Evolutionary conservation across 2,888 invertebrate genomes (phyloP).

Genomic region (Spialia ferax): DNA sequence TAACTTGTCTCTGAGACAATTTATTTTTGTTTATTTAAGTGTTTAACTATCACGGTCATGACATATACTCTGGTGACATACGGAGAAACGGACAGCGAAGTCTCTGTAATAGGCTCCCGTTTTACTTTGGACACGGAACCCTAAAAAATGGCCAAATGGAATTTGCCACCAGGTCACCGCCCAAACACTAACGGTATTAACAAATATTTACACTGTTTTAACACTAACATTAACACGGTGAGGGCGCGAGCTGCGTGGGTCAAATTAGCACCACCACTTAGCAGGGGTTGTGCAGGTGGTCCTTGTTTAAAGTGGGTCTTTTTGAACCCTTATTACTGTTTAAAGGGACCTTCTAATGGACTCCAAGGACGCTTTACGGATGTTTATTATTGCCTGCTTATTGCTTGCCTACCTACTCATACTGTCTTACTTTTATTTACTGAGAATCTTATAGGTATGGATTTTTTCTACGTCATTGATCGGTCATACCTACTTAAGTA

Average conservation of each 20-base stretch:
- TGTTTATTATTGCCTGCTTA: neutral
- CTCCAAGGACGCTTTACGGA: constrained; percentile 31
- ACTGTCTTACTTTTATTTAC: neutral
- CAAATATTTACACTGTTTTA: constrained; percentile 71
- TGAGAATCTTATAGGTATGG: neutral
- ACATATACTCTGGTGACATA: no score
- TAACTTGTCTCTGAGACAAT: no score
- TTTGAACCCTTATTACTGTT: constrained; percentile 46
- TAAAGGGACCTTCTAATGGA: constrained; percentile 32
- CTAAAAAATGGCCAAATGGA: neutral
- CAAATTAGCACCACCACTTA: constrained; percentile 81
- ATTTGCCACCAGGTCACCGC: constrained; percentile 23
- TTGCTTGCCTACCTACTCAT: neutral
- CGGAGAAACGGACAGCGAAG: no score
- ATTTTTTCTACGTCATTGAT: no score
- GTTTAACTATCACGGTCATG: no score
- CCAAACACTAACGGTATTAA: constrained; percentile 49
- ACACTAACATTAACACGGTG: constrained; percentile 62
- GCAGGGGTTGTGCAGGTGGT: constrained; percentile 80
- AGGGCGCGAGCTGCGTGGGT: constrained; percentile 58
- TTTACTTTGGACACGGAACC: no score
- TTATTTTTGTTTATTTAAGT: no score
- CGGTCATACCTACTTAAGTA: no score
- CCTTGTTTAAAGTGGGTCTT: constrained; percentile 72
- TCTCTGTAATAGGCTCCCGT: no score